Evolutionary conservation across 2,797 vertebrate genomes (phyloP), one percentile per base, ranked within the genome.

Genomic region (Rhinatrema bivittatum): DNA sequence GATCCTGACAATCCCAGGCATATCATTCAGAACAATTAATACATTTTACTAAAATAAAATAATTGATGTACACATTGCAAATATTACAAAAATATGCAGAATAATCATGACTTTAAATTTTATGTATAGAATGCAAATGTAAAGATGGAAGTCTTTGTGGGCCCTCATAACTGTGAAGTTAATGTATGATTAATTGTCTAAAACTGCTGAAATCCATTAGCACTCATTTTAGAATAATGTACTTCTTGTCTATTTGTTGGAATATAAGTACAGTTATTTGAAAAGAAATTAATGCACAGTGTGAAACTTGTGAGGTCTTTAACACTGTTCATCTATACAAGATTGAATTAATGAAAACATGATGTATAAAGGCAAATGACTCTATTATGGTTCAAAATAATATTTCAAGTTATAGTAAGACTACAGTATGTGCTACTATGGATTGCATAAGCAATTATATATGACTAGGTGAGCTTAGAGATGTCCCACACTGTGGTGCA

Each of bases 241-340:
- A 63, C 55, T 62, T 57, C 36, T 50, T 46, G 16, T 48, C 20
- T 65, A 25, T 53, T 68, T 62, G 46, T 63, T 66, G 46, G 46
- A 65, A 62, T 57, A 68, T 60, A 74, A 71, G 69, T 58, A 47
- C 22, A 67, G 64, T 67, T 57, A 62, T 37, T 34, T 17, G 50
- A 15, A 39, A 35, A 50, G 28, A 22, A 61, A 70, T 62, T 60
- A 60, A 50, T 41, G 49, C 44, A 10, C 38, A 45, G 50, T 25
- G 32, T 40, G 56, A 17, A 30, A 38, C 32, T 62, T 23, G 56
- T 43, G 43, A 36, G 61, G 46, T 25, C 39, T 41, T 46, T 16
- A 35, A 23, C 25, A 36, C 10, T 54, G 36, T 39, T 42, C 41
- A n/a, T 36, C 27, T 4, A 33, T 39, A 23, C 22, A 32, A 38